phyloP scores from a whole-genome alignment of 2,797 vertebrate species.

The Arctocebus calabarensis region DNA sequence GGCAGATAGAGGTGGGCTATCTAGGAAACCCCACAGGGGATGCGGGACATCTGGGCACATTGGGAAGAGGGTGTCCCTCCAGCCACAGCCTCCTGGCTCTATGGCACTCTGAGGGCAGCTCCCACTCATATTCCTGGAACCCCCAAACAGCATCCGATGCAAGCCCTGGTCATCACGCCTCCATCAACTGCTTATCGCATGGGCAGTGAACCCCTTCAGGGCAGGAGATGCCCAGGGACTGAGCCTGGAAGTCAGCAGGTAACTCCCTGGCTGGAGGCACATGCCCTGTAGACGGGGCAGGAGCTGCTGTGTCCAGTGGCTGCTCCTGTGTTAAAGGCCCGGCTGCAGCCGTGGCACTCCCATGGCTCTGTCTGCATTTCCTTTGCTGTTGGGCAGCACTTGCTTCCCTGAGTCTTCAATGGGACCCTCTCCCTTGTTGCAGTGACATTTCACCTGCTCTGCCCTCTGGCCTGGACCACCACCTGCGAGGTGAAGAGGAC shows the following conservation, averaged over 20 bases:
- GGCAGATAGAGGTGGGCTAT: accelerated
- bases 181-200: accelerated
- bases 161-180: accelerated
- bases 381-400: not conserved
- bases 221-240: not conserved
- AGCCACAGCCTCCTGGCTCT: accelerated
- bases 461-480: accelerated
- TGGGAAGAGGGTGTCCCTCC: no score
- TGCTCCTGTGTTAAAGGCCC: not conserved
- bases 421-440: not conserved
- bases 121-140: no score
- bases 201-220: accelerated
- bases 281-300: accelerated
- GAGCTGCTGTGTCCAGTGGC: no score
- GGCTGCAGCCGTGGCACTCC: accelerated
- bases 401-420: not conserved
- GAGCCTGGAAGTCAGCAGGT: accelerated
- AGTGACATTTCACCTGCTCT: not conserved
- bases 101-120: not conserved
- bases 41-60: accelerated
- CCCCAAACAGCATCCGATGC: accelerated
- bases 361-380: accelerated
- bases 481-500: not conserved
- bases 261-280: accelerated
- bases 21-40: not conserved